phyloP scores from a whole-genome alignment of 2,113 vertebrate genomes.

The Leiothrix lutea region DNA sequence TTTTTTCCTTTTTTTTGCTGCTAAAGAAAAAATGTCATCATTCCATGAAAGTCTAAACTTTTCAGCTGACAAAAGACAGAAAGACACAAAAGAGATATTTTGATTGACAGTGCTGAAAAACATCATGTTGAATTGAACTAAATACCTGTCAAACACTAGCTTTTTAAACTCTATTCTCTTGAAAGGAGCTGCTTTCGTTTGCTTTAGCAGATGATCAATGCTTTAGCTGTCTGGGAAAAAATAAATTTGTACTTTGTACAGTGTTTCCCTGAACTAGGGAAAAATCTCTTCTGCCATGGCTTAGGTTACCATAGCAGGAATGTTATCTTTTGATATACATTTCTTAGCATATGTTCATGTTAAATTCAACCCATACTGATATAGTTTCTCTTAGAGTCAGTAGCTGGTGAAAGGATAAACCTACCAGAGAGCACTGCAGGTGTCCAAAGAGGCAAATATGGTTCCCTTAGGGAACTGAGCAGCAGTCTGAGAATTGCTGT shows the following conservation, averaged over 20 bases:
- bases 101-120: not conserved
- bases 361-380: not conserved
- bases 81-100: not conserved
- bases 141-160: not conserved
- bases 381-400: not conserved
- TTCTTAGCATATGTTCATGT: not conserved
- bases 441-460: not conserved
- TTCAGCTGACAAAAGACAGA: not conserved
- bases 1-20: not conserved
- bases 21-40: not conserved
- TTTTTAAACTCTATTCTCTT: not conserved
- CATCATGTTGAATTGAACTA: not conserved
- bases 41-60: not conserved
- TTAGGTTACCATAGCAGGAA: not conserved
- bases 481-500: not conserved
- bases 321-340: not conserved
- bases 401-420: not conserved
- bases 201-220: not conserved
- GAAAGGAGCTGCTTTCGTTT: not conserved
- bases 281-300: not conserved
- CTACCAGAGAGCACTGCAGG: not conserved
- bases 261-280: not conserved
- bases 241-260: not conserved
- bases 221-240: not conserved
- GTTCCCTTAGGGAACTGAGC: not conserved